phyloP scores from a whole-genome alignment of 2,888 invertebrate species.

The Camponotus fellah region DNA sequence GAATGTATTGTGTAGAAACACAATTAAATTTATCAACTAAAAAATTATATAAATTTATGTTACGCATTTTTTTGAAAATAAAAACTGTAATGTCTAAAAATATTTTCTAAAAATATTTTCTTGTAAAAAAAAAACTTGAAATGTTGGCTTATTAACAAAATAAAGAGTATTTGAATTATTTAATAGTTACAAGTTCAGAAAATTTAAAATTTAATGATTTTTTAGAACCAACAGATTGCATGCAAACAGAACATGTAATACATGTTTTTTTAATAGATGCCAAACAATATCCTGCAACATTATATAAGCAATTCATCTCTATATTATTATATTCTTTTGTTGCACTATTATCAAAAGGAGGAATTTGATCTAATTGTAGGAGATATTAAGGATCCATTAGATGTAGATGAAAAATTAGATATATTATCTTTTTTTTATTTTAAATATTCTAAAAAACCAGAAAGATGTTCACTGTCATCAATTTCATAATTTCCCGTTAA shows the following conservation, averaged over 20 bases:
- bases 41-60: constrained; percentile 7
- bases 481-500: constrained; percentile 12
- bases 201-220: not conserved
- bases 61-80: constrained; percentile 12
- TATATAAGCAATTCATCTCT: constrained; percentile 17
- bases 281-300: constrained; percentile 16
- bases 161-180: not conserved
- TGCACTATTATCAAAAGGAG: not conserved
- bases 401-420: not conserved
- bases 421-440: not conserved
- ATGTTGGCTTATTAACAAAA: constrained; percentile 7
- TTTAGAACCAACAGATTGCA: constrained; percentile 2
- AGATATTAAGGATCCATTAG: not conserved
- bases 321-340: constrained; percentile 4
- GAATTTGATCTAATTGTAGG: not conserved
- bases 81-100: constrained; percentile 16
- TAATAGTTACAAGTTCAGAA: not conserved
- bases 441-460: constrained; percentile 11
- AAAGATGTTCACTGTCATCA: constrained; percentile 14
- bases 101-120: too few species aligned
- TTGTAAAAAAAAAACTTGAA: not conserved
- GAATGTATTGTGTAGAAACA: not conserved
- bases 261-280: not conserved
- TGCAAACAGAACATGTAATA: not conserved
- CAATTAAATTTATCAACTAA: not conserved